Evolutionary conservation across 2,888 invertebrate species (phyloP).

Genomic region (Cataglyphis altisquamis): DNA sequence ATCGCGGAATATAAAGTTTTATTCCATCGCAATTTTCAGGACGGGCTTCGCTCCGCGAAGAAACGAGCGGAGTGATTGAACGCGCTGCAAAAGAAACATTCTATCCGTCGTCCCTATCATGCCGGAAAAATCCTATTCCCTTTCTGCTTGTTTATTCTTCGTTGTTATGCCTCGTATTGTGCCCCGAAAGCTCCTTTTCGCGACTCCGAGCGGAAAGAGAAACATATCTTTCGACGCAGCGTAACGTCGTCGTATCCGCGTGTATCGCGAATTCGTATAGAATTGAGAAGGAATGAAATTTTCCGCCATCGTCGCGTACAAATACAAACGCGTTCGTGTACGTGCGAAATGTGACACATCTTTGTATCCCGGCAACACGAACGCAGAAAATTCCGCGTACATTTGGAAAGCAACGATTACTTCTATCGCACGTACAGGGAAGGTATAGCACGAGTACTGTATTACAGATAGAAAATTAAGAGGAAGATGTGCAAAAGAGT

Average conservation of each 20-base stretch:
- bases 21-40: conserved; percentile 37
- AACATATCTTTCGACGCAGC: conserved; percentile 10
- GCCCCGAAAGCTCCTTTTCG: background rate
- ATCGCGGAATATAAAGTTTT: conserved; percentile 35
- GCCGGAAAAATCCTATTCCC: background rate
- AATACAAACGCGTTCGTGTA: conserved; percentile 16
- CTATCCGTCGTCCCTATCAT: conserved; percentile 36
- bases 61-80: conserved; percentile 31
- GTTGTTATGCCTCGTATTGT: conserved; percentile 5
- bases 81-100: conserved; percentile 23
- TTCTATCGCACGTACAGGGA: background rate
- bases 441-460: background rate
- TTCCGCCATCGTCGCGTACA: conserved; percentile 30
- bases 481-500: background rate
- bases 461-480: background rate
- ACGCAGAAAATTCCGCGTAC: background rate
- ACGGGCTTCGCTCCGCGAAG: background rate
- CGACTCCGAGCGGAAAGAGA: background rate
- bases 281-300: conserved; percentile 48
- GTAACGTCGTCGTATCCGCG: background rate
- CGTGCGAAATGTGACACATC: conserved; percentile 26
- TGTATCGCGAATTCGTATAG: conserved; percentile 37
- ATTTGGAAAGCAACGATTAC: conserved; percentile 2
- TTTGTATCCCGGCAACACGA: background rate
- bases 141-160: conserved; percentile 47